phyloP scores from a whole-genome alignment of 2,888 invertebrate genomes.

The Phyllotreta cruciferae region DNA sequence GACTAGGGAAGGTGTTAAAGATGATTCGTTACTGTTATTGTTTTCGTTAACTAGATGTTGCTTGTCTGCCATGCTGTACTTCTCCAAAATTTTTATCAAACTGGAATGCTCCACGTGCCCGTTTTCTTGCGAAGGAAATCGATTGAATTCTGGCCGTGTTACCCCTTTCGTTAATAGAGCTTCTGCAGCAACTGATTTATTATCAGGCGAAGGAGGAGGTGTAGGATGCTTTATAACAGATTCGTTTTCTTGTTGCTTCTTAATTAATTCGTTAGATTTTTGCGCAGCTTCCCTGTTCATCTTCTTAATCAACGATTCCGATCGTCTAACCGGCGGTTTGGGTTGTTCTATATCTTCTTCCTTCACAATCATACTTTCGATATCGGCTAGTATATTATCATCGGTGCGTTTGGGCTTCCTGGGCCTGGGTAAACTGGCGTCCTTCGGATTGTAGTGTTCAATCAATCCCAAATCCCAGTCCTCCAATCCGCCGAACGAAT shows the following conservation, averaged over 20 bases:
- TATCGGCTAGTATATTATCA: constrained; percentile 50
- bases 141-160: too few relatives aligned
- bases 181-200: constrained; percentile 23
- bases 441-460: constrained; percentile 60
- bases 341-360: constrained; percentile 49
- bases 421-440: constrained; percentile 57
- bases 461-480: constrained; percentile 63
- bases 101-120: constrained; percentile 55
- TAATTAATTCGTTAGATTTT: constrained; percentile 31
- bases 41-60: constrained; percentile 34
- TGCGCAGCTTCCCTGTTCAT: constrained; percentile 46
- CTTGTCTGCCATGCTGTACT: constrained; percentile 53
- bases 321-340: constrained; percentile 50
- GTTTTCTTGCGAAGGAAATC: constrained; percentile 44
- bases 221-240: constrained; percentile 34
- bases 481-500: constrained; percentile 61
- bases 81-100: constrained; percentile 56
- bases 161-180: neutral
- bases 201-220: constrained; percentile 51
- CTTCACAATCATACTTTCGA: constrained; percentile 54
- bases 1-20: constrained; percentile 43
- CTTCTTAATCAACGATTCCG: constrained; percentile 54
- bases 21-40: constrained; percentile 38
- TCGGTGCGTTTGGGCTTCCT: constrained; percentile 46
- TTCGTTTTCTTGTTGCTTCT: neutral